Percentiles rank a stretch among this genome's conserved stretches.
These are phyloP conservation scores for Cataglyphis cursor DNA, from an alignment of 2,888 invertebrate genomes.

Conservation along the genomic window DNA sequence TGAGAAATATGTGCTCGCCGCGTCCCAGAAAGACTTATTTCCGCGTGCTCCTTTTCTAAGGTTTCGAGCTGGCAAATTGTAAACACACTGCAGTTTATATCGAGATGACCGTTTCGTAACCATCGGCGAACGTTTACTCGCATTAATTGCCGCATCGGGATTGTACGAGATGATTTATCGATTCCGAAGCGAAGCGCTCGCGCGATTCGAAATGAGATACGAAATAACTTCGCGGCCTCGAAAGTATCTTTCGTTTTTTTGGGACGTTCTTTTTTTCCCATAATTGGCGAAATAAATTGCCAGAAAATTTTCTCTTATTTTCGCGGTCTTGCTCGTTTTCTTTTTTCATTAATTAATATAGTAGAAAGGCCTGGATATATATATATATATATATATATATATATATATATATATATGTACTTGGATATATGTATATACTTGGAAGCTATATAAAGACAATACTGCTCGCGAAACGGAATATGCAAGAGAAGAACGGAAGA, in stretches of 20 bases:
- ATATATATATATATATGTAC: background rate
- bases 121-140: slow-evolving; percentile 16
- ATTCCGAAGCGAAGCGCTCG: slow-evolving; percentile 10
- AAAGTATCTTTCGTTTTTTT: background rate
- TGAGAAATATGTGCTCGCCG: background rate
- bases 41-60: slow-evolving; percentile 31
- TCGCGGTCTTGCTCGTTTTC: background rate
- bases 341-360: slow-evolving; percentile 7
- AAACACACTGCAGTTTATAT: slow-evolving; percentile 42
- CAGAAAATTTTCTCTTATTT: background rate
- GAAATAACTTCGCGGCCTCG: slow-evolving; percentile 10
- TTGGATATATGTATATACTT: background rate
- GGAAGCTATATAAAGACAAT: slow-evolving; percentile 1
- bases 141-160: slow-evolving; percentile 33
- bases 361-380: background rate
- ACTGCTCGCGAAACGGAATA: background rate
- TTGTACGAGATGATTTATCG: slow-evolving; percentile 23
- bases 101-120: slow-evolving; percentile 25
- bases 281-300: background rate
- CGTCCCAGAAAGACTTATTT: slow-evolving; percentile 26
- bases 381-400: no score
- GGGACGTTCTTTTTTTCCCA: background rate
- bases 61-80: slow-evolving; percentile 22
- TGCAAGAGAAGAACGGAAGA: background rate
- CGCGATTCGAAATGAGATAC: background rate